Conservation (phyloP, 1,140 invertebrate species). For the Tetragnatha versicolor region DNA sequence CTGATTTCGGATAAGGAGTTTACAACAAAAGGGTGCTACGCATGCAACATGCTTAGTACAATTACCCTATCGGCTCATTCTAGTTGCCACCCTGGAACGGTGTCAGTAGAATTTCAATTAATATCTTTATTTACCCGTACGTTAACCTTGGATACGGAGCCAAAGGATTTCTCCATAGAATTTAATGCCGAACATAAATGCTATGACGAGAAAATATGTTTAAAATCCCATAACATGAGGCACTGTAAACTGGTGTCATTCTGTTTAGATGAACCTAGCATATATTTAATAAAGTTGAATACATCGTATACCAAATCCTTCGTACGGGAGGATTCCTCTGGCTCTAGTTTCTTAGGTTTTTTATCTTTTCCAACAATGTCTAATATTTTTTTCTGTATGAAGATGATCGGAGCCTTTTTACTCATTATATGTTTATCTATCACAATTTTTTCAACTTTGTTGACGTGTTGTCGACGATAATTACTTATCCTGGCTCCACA, state of each 20-base stretch:
- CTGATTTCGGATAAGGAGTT: not conserved
- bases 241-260: not conserved
- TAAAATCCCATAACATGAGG: not conserved
- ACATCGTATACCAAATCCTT: not conserved
- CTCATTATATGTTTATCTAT: not conserved
- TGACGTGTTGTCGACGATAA: not conserved
- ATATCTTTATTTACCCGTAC: not conserved
- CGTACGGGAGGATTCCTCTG: not conserved
- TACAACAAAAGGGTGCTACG: not conserved
- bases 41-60: not conserved
- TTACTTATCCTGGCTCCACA: too few relatives aligned
- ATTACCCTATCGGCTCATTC: not conserved
- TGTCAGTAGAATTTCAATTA: not conserved
- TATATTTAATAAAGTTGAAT: not conserved
- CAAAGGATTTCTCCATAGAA: too few relatives aligned
- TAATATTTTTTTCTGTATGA: not conserved
- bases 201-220: not conserved
- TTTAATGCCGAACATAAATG: not conserved
- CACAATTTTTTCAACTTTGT: not conserved
- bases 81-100: not conserved
- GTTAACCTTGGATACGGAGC: not conserved
- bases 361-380: not conserved
- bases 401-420: not conserved
- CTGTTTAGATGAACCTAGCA: not conserved
- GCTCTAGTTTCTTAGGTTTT: constrained; percentile 4